phyloP scores from a whole-genome alignment of 2,888 invertebrate genomes.

The Craniophora ligustri region DNA sequence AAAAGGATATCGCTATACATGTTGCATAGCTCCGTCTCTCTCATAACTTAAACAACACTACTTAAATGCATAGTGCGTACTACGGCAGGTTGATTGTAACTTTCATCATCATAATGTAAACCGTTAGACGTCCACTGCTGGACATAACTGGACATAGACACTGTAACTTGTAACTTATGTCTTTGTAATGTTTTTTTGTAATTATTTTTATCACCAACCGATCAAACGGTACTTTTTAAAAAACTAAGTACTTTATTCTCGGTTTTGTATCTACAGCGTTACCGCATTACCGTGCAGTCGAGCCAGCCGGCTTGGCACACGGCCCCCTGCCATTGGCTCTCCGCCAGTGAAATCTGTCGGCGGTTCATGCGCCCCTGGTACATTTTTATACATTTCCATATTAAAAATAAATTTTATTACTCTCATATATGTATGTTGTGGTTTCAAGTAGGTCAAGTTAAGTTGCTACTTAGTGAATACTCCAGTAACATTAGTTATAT shows the following conservation, averaged over 20 bases:
- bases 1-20: too few relatives aligned
- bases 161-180: too few relatives aligned
- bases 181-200: background rate
- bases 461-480: conserved; percentile 23
- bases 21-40: too few relatives aligned
- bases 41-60: too few relatives aligned
- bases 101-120: too few relatives aligned
- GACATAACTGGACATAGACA: too few relatives aligned
- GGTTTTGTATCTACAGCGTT: conserved; percentile 53
- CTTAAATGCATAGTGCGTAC: too few relatives aligned
- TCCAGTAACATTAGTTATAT: too few relatives aligned
- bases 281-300: conserved; percentile 62
- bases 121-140: too few relatives aligned
- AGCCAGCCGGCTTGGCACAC: conserved; percentile 59
- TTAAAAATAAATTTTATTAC: conserved; percentile 57
- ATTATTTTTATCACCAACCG: conserved; percentile 4
- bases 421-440: conserved; percentile 40
- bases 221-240: conserved; percentile 33
- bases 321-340: conserved; percentile 50
- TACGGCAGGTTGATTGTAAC: too few relatives aligned
- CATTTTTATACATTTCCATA: conserved; percentile 52
- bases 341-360: conserved; percentile 50
- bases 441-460: conserved; percentile 40
- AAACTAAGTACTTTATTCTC: conserved; percentile 49
- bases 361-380: conserved; percentile 53